Evolutionary conservation across 2,888 invertebrate species (phyloP).

Genomic region (Phengaris arion): DNA sequence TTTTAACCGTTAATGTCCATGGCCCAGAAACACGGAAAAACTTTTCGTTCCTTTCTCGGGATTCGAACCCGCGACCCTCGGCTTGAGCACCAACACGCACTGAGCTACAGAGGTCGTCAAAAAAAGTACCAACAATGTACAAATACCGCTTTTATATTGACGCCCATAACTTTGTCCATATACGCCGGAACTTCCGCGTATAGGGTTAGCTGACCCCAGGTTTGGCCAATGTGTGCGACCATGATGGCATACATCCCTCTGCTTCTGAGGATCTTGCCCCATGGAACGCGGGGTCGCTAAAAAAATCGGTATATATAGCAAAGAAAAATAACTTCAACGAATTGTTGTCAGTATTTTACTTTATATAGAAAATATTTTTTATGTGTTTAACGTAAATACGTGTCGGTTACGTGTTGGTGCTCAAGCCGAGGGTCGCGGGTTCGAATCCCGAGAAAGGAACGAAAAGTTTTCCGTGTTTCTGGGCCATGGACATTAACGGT

Average conservation of each 20-base stretch:
- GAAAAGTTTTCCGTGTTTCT: too few species aligned
- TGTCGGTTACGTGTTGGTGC: too few species aligned
- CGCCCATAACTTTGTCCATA: conserved; percentile 84
- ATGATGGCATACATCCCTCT: conserved; percentile 72
- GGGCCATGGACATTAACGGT: too few species aligned
- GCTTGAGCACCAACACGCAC: too few species aligned
- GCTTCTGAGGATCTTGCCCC: conserved; percentile 84
- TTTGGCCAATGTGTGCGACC: conserved; percentile 82
- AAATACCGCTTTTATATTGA: conserved; percentile 73
- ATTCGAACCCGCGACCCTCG: too few species aligned
- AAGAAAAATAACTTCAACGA: too few species aligned
- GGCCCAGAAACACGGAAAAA: too few species aligned
- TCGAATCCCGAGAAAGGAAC: too few species aligned
- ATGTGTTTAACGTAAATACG: not conserved
- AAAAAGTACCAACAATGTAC: not conserved
- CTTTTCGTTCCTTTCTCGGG: too few species aligned
- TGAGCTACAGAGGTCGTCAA: too few species aligned
- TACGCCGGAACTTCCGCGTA: conserved; percentile 88
- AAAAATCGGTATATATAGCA: conserved; percentile 34
- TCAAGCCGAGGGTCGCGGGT: too few species aligned
- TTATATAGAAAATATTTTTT: not conserved
- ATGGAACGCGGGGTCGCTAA: conserved; percentile 80
- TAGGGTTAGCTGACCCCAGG: conserved; percentile 90
- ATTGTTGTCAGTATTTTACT: not conserved
- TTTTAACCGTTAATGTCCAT: too few species aligned